These are phyloP conservation scores for Apocheima hispidaria DNA, from an alignment of 2,888 invertebrate genomes.

Conservation along the genomic window DNA sequence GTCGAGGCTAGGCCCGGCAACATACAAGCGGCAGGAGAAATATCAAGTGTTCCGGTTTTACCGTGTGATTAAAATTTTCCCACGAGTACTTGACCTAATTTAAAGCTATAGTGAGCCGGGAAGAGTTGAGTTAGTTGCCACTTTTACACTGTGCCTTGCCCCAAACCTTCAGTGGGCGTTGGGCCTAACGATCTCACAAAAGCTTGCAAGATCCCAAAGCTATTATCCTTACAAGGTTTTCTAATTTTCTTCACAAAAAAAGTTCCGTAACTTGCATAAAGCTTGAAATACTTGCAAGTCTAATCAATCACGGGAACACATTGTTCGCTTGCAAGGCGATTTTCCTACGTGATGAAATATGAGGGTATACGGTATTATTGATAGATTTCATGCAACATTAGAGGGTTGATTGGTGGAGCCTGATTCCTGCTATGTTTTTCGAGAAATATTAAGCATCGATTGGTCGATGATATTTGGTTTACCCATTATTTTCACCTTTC, in stretches of 20 bases:
- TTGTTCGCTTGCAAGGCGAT: constrained; percentile 67
- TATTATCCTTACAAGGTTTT: constrained; percentile 41
- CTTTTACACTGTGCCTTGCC: no score
- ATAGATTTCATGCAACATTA: constrained; percentile 73
- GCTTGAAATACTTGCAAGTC: constrained; percentile 53
- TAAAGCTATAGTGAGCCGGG: no score
- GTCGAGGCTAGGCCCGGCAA: no score
- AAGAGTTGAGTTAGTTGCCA: no score
- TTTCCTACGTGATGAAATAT: constrained; percentile 63
- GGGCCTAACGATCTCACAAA: constrained; percentile 33
- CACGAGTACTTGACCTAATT: no score
- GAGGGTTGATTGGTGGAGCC: constrained; percentile 59
- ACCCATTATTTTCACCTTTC: no score
- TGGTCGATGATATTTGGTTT: neutral
- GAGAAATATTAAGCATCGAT: constrained; percentile 33
- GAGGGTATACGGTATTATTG: constrained; percentile 64
- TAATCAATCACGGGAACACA: constrained; percentile 70
- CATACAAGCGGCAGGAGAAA: no score
- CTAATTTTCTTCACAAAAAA: constrained; percentile 42
- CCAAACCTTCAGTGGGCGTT: no score
- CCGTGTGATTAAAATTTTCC: no score
- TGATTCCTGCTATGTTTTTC: constrained; percentile 39
- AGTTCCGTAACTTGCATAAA: constrained; percentile 44
- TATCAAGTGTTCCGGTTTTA: no score
- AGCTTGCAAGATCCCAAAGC: constrained; percentile 23